Conservation (phyloP, 92 coral and sea anemone genomes). For the Porites cylindrica region DNA sequence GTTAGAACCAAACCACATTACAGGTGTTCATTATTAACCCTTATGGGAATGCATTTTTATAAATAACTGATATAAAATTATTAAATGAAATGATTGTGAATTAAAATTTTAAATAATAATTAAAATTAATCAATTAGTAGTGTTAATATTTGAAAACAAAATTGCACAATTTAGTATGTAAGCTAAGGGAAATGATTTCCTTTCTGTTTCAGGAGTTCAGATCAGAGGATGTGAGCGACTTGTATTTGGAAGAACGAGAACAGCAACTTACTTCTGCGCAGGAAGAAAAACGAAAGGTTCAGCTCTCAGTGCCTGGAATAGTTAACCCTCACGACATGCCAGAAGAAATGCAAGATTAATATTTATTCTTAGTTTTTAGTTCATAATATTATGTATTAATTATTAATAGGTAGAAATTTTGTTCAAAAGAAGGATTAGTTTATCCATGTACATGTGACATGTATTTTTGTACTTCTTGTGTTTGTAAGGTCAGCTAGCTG, state of each 20-base stretch:
- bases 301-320: constrained; percentile 96
- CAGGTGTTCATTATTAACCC: too few species aligned
- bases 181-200: not conserved
- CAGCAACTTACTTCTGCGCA: constrained; percentile 84
- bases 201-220: constrained; percentile 79
- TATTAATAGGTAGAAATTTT: constrained; percentile 38
- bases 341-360: constrained; percentile 99
- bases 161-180: too few species aligned
- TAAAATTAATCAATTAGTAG: too few species aligned
- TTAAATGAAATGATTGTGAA: too few species aligned
- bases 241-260: constrained; percentile 95
- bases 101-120: too few species aligned
- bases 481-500: constrained; percentile 2
- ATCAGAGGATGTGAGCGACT: constrained; percentile 88
- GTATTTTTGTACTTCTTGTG: constrained; percentile 50
- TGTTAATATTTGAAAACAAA: too few species aligned
- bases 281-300: constrained; percentile 95
- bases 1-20: too few species aligned
- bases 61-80: too few species aligned
- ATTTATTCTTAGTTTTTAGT: constrained; percentile 35
- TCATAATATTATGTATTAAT: constrained; percentile 30
- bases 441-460: not conserved
- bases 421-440: constrained; percentile 30
- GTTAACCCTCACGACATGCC: constrained; percentile 99
- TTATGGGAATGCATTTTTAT: too few species aligned